Evolutionary conservation across 2,113 vertebrate genomes (phyloP), one percentile per base, ranked within the genome.

Genomic region (Casuarius casuarius): DNA sequence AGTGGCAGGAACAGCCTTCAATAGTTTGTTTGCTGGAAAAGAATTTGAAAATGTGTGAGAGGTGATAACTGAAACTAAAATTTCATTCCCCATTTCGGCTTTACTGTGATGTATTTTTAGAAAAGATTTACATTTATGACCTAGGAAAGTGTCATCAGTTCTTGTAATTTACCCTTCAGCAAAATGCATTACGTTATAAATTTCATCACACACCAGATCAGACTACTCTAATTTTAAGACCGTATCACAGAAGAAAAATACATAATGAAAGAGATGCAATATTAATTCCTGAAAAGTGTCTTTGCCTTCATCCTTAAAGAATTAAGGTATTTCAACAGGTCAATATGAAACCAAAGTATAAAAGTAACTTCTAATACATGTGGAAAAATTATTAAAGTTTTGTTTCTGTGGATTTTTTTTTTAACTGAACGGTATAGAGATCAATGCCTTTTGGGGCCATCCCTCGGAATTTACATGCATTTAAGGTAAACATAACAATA

Each of bases 41-140:
- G 71, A 82, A 72, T 89, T 87, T 12, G 4, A 68, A 95, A 87
- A 22, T 89, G 29, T 62, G 70, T 65, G 62, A 87, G 38, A 61
- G 10, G 66, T 52, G 92, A 96, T 95, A 95, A 91, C 79, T 82
- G 87, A 94, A 89, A 74, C 9, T 33, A 35, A 93, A 77, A 25
- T 80, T 82, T 72, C 71, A 61, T 89, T 89, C 84, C 81, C 8
- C 28, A 89, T 92, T 93, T 48, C n/a, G 65, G 31, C 21, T 79
- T 68, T 94, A n/a, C 44, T 62, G 22, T 84, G 87, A 79, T 85
- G 16, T 54, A 82, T 89, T 96, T 96, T 96, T 84, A 44, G 80
- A 87, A 89, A 73, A 87, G 56, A 94, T 92, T 85, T 96, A 91
- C 87, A 79, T 92, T 96, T 92, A 81, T 91, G 87, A 92, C 87